Conservation (phyloP, 2,797 vertebrate genomes). For the Enteromius unitaeniatus region DNA sequence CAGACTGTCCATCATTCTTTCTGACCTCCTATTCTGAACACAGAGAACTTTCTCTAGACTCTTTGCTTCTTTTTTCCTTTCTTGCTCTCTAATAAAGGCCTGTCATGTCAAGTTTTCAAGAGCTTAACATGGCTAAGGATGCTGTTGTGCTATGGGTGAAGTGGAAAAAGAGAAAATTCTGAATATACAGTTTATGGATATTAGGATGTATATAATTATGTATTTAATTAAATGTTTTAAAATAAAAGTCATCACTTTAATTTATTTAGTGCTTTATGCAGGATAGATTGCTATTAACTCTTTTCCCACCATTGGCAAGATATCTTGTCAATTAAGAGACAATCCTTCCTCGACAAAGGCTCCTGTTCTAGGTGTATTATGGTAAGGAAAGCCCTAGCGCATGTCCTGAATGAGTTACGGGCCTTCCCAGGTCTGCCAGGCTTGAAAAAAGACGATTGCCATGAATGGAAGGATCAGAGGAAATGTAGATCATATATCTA, state of each 20-base stretch:
- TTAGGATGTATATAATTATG: too few species aligned
- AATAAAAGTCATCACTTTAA: neutral
- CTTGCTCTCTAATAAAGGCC: neutral
- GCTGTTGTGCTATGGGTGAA: neutral
- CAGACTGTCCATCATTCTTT: neutral
- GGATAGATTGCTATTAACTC: neutral
- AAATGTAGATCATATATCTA: too few species aligned
- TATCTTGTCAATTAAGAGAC: too few species aligned
- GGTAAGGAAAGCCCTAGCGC: too few species aligned
- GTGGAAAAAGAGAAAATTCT: neutral
- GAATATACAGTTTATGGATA: neutral
- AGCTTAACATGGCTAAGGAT: neutral
- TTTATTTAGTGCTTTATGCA: neutral
- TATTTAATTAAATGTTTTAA: neutral
- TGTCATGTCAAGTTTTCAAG: neutral
- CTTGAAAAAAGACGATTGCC: too few species aligned
- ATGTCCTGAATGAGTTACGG: too few species aligned
- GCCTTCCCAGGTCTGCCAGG: too few species aligned
- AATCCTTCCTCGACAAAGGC: too few species aligned
- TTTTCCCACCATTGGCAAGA: too few species aligned
- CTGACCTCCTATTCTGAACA: neutral
- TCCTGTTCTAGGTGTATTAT: too few species aligned
- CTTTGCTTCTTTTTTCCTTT: neutral
- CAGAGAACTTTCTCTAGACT: neutral
- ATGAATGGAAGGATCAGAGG: too few species aligned